phyloP scores from a whole-genome alignment of 1,140 invertebrate genomes.

The Brachionus plicatilis region DNA sequence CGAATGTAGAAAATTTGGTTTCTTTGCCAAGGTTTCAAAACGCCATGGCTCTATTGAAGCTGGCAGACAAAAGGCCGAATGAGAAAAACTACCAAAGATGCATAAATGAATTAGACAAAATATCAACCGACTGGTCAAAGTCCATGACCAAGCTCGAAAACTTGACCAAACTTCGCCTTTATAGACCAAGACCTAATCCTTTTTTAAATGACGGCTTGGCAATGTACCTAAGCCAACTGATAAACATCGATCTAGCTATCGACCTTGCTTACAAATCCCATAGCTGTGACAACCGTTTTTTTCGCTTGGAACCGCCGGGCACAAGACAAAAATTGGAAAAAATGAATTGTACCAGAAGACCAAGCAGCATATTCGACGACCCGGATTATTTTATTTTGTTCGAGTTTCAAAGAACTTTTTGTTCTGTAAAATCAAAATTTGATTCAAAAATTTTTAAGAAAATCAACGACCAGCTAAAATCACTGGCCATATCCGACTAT shows the following conservation, averaged over 20 bases:
- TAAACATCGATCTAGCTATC: background rate
- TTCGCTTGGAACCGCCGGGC: background rate
- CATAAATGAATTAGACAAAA: slow-evolving; percentile 11
- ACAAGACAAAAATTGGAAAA: background rate
- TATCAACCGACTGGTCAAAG: background rate
- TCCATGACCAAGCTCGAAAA: background rate
- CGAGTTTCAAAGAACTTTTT: slow-evolving; percentile 23
- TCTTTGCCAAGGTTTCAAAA: slow-evolving; percentile 29
- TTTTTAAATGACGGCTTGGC: slow-evolving; percentile 30
- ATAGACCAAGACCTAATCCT: background rate
- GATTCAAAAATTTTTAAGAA: slow-evolving; percentile 1
- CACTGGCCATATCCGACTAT: background rate
- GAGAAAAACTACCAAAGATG: background rate
- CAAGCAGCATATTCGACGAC: background rate
- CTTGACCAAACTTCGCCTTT: background rate
- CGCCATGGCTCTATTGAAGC: background rate
- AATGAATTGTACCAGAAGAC: background rate
- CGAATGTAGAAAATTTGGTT: slow-evolving; percentile 14
- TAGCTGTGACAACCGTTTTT: slow-evolving; percentile 20
- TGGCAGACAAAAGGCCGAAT: background rate
- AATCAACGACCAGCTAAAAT: background rate
- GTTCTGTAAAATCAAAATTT: background rate
- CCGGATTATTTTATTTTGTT: slow-evolving; percentile 16
- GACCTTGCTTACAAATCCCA: background rate
- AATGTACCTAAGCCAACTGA: slow-evolving; percentile 2